Conservation (phyloP, 2,888 invertebrate genomes). For the Ernsta delagoae region DNA sequence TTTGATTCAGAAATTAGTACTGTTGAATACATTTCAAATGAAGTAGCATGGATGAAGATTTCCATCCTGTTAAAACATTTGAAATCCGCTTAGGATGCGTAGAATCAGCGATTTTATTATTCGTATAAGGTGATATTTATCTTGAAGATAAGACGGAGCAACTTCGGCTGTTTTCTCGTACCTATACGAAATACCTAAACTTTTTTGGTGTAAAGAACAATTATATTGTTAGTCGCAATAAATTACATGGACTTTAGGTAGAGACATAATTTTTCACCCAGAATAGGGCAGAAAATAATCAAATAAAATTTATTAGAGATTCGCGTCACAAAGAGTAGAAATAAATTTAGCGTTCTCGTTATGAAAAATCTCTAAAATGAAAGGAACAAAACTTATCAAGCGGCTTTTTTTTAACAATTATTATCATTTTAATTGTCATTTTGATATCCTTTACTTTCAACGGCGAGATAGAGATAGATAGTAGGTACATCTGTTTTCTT, state of each 20-base stretch:
- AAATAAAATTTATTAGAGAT: conserved; percentile 42
- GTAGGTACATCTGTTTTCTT: no score
- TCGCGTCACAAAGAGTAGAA: conserved; percentile 38
- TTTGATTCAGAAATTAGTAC: not conserved
- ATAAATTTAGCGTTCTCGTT: conserved; percentile 19
- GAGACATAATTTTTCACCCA: conserved; percentile 34
- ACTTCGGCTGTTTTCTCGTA: not conserved
- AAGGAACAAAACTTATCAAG: not conserved
- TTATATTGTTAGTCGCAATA: not conserved
- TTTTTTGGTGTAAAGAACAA: not conserved
- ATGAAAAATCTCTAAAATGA: conserved; percentile 2
- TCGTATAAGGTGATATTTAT: not conserved
- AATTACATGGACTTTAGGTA: not conserved
- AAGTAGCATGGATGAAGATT: no score
- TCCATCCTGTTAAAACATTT: no score
- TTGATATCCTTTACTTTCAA: no score
- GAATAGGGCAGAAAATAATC: conserved; percentile 41
- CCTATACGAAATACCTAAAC: not conserved
- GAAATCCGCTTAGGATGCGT: not conserved
- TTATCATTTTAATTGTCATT: no score
- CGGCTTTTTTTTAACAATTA: no score
- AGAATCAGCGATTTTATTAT: not conserved
- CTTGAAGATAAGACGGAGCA: not conserved
- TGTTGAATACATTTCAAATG: not conserved
- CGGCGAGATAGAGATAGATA: no score